A percentile compares a stretch with the other conserved stretches of the same genome.
Conservation (phyloP, 2,888 invertebrate genomes). For the Macrophya annulata region DNA sequence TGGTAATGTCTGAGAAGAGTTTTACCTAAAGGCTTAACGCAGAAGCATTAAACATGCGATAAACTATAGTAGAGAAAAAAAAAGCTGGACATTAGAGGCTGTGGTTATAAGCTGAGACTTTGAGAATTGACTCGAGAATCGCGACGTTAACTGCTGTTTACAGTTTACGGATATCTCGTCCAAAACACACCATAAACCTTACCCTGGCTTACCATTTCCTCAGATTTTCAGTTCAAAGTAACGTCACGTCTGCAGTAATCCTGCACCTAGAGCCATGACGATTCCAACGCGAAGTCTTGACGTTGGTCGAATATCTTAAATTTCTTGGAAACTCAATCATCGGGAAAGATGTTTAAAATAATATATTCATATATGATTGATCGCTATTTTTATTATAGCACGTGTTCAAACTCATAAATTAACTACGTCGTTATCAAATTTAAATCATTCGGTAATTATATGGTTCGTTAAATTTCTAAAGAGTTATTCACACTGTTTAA, state of each 20-base stretch:
- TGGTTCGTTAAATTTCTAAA: background rate
- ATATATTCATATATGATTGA: background rate
- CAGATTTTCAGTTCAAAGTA: constrained; percentile 16
- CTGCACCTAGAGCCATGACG: constrained; percentile 7
- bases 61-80: background rate
- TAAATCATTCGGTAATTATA: background rate
- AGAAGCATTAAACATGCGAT: background rate
- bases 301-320: background rate
- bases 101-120: background rate
- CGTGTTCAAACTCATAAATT: background rate
- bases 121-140: constrained; percentile 28
- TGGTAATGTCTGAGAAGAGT: background rate
- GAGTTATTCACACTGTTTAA: background rate
- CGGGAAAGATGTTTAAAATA: background rate
- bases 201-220: background rate
- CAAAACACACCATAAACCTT: constrained; percentile 8
- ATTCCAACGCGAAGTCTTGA: background rate
- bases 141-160: constrained; percentile 32
- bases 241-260: constrained; percentile 28
- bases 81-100: background rate
- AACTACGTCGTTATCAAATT: background rate
- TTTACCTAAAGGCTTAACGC: background rate
- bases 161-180: constrained; percentile 29
- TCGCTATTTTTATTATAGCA: background rate
- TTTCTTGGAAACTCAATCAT: background rate